Conservation (phyloP, 2,888 invertebrate genomes). For the Polymixis flavicincta region DNA sequence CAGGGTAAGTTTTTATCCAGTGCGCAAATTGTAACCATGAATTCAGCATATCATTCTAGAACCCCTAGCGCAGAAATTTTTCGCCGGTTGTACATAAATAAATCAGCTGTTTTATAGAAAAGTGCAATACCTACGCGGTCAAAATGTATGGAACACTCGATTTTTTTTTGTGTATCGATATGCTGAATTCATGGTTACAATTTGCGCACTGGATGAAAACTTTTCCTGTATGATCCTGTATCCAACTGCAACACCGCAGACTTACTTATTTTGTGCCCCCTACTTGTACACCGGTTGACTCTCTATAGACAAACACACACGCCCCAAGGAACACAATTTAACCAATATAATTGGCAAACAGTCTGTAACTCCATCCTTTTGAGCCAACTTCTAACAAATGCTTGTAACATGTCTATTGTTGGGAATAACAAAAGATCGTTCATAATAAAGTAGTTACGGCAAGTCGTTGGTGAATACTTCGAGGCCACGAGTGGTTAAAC, state of each 20-base stretch:
- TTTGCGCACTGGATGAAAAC: too few species aligned
- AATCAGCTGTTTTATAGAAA: too few species aligned
- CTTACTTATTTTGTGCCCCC: neutral
- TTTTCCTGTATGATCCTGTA: neutral
- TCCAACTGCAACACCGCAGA: neutral
- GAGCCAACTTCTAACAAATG: constrained; percentile 23
- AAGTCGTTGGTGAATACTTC: constrained; percentile 34
- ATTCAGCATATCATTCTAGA: too few species aligned
- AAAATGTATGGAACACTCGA: too few species aligned
- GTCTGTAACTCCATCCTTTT: constrained; percentile 31
- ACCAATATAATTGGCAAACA: constrained; percentile 41
- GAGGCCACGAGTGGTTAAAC: constrained; percentile 1
- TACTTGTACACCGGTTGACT: neutral
- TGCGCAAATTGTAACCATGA: too few species aligned
- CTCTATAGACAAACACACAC: neutral
- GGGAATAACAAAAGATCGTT: constrained; percentile 34
- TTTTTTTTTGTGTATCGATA: too few species aligned
- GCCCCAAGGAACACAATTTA: constrained; percentile 25
- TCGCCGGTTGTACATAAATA: too few species aligned
- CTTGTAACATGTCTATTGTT: constrained; percentile 35
- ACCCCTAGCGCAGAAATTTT: too few species aligned
- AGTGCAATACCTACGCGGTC: too few species aligned
- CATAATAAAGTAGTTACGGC: constrained; percentile 8
- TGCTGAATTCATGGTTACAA: too few species aligned
- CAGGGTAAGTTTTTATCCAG: too few species aligned